Evolutionary conservation across 2,888 invertebrate genomes (phyloP).

Genomic region (Pristionchus fissidentatus): DNA sequence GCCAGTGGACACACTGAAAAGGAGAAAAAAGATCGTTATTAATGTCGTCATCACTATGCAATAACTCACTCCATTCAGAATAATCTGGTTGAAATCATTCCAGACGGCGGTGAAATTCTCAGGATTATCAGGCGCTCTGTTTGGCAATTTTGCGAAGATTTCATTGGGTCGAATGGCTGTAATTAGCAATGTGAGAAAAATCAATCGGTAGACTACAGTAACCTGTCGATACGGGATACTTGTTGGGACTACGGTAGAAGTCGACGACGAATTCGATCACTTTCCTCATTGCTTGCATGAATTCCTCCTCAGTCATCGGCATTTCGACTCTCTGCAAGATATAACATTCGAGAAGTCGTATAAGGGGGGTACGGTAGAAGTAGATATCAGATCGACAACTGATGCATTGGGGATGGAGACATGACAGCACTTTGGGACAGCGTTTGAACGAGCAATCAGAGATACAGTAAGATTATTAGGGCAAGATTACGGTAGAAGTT

Average conservation of each 20-base stretch:
- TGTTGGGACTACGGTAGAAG: neutral
- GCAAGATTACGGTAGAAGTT: too few species aligned
- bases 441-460: too few species aligned
- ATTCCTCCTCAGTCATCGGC: neutral
- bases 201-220: neutral
- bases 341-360: too few species aligned
- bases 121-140: neutral
- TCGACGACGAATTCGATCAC: neutral
- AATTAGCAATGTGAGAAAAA: neutral
- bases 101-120: neutral
- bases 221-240: neutral
- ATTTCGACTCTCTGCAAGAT: neutral
- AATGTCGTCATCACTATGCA: neutral
- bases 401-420: too few species aligned
- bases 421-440: too few species aligned
- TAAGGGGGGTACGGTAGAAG: too few species aligned
- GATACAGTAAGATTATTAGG: too few species aligned
- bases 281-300: neutral
- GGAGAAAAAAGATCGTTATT: neutral
- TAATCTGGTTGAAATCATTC: neutral
- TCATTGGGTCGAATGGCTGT: neutral
- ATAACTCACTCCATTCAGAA: neutral
- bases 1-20: slow-evolving; percentile 85
- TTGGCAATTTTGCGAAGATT: neutral
- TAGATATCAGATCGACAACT: too few species aligned